Conservation (phyloP, 2,888 invertebrate genomes). For the Tanytarsus gracilentus region DNA sequence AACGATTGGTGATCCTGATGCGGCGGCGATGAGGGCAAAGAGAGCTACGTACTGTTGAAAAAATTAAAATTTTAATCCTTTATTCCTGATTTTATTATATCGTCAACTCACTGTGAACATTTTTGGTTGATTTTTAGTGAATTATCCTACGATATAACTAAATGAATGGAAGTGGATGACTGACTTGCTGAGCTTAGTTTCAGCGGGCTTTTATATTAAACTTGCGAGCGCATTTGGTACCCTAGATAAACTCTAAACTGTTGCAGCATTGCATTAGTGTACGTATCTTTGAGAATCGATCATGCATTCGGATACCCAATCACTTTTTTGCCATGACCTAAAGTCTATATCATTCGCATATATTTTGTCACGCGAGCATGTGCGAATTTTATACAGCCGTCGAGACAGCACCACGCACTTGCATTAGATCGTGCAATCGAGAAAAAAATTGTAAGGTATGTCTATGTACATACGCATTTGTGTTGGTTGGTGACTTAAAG, state of each 20-base stretch:
- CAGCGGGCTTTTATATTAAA: conserved; percentile 15
- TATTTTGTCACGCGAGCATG: no score
- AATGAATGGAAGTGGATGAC: conserved; percentile 16
- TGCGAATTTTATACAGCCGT: no score
- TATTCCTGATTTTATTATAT: neutral
- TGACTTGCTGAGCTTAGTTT: conserved; percentile 2
- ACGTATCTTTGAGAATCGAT: no score
- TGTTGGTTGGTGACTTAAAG: no score
- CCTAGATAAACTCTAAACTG: neutral
- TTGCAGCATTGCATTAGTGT: neutral
- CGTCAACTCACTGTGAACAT: conserved; percentile 16
- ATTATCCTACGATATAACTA: conserved; percentile 9
- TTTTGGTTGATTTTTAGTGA: conserved; percentile 8
- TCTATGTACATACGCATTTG: no score
- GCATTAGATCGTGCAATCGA: no score
- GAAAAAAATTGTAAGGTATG: no score
- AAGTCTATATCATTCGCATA: no score
- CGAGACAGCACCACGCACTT: no score
- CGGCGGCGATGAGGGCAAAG: conserved; percentile 31
- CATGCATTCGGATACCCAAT: conserved; percentile 19
- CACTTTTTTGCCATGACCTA: conserved; percentile 28
- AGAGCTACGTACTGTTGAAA: conserved; percentile 29
- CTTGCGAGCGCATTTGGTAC: neutral
- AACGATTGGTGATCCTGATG: conserved; percentile 32
- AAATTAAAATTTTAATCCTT: neutral